A percentile compares a stretch with the other conserved stretches of the same genome.
Evolutionary conservation across 2,113 vertebrate species (phyloP).

Genomic region (Rhinopithecus roxellana): DNA sequence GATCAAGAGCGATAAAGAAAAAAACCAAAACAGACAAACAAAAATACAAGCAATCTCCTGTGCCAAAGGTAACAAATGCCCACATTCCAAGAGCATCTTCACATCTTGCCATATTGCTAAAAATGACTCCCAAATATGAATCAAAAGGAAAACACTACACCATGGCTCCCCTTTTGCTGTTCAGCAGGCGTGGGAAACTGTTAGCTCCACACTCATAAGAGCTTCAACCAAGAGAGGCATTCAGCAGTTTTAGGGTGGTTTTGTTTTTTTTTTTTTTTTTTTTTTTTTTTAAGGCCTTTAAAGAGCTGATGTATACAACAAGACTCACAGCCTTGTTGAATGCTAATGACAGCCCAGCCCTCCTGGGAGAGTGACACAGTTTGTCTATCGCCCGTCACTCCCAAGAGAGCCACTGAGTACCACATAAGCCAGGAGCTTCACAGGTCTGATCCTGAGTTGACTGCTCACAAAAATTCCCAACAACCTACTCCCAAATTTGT

Average conservation of each 20-base stretch:
- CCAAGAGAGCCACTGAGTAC: not conserved
- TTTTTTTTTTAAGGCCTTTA: not conserved
- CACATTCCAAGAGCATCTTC: not conserved
- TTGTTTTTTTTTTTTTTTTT: too few species aligned
- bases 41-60: not conserved
- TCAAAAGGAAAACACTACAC: constrained; percentile 25
- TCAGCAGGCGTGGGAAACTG: constrained; percentile 48
- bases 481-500: not conserved
- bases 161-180: not conserved
- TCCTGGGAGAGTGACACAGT: not conserved
- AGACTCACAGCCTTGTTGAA: constrained; percentile 42
- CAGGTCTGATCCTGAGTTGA: not conserved
- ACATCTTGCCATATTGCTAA: constrained; percentile 22
- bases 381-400: not conserved
- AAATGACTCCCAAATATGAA: constrained; percentile 3
- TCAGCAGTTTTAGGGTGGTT: constrained; percentile 30
- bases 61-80: constrained; percentile 1
- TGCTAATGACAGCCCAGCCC: constrained; percentile 47
- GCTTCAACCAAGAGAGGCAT: constrained; percentile 35
- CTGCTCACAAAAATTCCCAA: constrained; percentile 1
- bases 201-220: not conserved
- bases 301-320: constrained; percentile 50
- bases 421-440: not conserved
- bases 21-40: not conserved
- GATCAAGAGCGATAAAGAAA: not conserved